Evolutionary conservation across 2,888 invertebrate species (phyloP), one percentile per base, ranked within the genome.

Genomic region (Platynereis dumerilii): DNA sequence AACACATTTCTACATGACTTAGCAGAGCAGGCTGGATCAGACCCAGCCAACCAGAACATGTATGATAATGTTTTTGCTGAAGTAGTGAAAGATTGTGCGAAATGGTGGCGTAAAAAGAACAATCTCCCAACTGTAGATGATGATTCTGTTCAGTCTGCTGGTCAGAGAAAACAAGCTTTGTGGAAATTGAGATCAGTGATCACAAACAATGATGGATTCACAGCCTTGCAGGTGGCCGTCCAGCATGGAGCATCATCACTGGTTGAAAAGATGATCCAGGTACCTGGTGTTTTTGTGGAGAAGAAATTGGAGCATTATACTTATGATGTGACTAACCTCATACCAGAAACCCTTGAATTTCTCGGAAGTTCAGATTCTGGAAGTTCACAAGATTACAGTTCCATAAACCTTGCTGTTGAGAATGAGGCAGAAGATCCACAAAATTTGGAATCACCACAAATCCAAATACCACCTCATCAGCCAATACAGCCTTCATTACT

Each of bases 1-100:
- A 71, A 80, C 65, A 79, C 76, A 0, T 73, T 77, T 0, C 72
- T 80, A 0, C 80, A 80, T 54, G 58, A 69, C 29, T 64, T 80
- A 27, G 71, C 74, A 2, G 29, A 61, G 5, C 63, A 72, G 10
- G 69, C 73, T 0, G 72, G 72, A 0, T 58, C 63, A 15, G 67
- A 74, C 42, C 69, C 63, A 28, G 64, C 39, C 1, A 68, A 69
- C 5, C 58, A 57, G 17, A 34, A 63, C 0, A 52, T 60, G 2
- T 72, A 74, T 58, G 42, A 77, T 39, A 72, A 72, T 17, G 71
- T 77, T 7, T 62, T 76, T 24, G 75, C 75, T 24, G 52, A 61
- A 0, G 60, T 77, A 17, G 29, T 75, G 1, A 67, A 75, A 2
- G 68, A 74, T 55, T 60, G 71, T 1, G 69, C 72, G 10, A 69